These are phyloP conservation scores for Phragmatobia fuliginosa DNA, from an alignment of 2,888 invertebrate species.

Conservation along the genomic window DNA sequence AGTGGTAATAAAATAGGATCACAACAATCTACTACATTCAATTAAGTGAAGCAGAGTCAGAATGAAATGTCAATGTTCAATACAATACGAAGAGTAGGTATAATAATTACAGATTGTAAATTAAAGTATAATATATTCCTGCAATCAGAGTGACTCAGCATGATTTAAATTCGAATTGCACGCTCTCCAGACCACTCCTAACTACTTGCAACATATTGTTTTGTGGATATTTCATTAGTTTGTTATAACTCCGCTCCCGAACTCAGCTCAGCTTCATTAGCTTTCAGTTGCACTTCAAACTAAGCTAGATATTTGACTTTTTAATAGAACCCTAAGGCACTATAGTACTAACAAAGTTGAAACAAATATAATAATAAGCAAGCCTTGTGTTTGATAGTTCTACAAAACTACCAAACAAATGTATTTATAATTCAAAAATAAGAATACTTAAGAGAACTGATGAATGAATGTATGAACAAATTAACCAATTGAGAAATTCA, in stretches of 20 bases:
- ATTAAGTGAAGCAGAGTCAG: slow-evolving; percentile 21
- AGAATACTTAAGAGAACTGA: too few species aligned
- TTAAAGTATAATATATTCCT: slow-evolving; percentile 9
- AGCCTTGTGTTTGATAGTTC: not conserved
- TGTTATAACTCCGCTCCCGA: slow-evolving; percentile 6
- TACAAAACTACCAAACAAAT: not conserved
- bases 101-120: slow-evolving; percentile 39
- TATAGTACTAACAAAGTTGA: slow-evolving; percentile 10
- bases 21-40: not conserved
- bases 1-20: not conserved
- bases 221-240: slow-evolving; percentile 40
- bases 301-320: slow-evolving; percentile 25
- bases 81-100: slow-evolving; percentile 21
- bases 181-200: slow-evolving; percentile 12
- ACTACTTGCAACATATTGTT: slow-evolving; percentile 28
- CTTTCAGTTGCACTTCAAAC: slow-evolving; percentile 17
- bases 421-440: not conserved
- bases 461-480: too few species aligned
- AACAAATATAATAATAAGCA: slow-evolving; percentile 23
- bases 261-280: slow-evolving; percentile 31
- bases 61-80: slow-evolving; percentile 29
- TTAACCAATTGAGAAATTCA: too few species aligned
- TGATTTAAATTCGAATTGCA: slow-evolving; percentile 21
- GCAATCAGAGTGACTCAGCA: slow-evolving; percentile 36
- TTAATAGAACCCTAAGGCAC: slow-evolving; percentile 11